Percentiles rank a stretch among this genome's conserved stretches.
Conservation (phyloP, 1,140 invertebrate species). For the Leguminivora glycinivorella region DNA sequence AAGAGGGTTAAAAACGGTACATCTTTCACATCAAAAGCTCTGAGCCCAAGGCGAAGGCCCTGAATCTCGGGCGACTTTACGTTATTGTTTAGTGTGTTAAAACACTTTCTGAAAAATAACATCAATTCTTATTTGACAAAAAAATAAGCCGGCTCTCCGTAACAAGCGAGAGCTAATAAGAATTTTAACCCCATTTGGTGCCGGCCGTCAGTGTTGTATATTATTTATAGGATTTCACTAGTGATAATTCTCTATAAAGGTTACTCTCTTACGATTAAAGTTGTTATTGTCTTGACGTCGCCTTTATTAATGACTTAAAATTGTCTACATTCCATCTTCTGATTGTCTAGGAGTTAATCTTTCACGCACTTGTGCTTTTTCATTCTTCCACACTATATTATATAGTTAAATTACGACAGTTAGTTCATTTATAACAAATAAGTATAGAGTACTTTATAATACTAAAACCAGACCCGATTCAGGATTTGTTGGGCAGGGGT, state of each 20-base stretch:
- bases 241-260: constrained; percentile 21
- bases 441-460: not conserved
- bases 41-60: not conserved
- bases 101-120: too few species aligned
- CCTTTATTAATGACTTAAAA: not conserved
- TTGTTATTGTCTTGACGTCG: constrained; percentile 18
- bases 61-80: not conserved
- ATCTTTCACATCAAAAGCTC: too few species aligned
- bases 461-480: not conserved
- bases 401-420: not conserved
- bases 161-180: not conserved
- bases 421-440: not conserved
- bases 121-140: not conserved
- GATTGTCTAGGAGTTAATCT: constrained; percentile 19
- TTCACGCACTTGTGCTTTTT: constrained; percentile 20
- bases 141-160: not conserved
- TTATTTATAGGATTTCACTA: constrained; percentile 5
- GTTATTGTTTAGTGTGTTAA: too few species aligned
- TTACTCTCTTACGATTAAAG: constrained; percentile 18
- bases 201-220: constrained; percentile 1
- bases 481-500: not conserved
- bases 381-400: constrained; percentile 3
- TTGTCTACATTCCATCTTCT: constrained; percentile 28
- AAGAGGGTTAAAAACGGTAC: not conserved
- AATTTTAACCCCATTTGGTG: constrained; percentile 2